Evolutionary conservation across 1,140 invertebrate species (phyloP), one percentile per base, ranked within the genome.

Genomic region (Brevipalpus yothersi): DNA sequence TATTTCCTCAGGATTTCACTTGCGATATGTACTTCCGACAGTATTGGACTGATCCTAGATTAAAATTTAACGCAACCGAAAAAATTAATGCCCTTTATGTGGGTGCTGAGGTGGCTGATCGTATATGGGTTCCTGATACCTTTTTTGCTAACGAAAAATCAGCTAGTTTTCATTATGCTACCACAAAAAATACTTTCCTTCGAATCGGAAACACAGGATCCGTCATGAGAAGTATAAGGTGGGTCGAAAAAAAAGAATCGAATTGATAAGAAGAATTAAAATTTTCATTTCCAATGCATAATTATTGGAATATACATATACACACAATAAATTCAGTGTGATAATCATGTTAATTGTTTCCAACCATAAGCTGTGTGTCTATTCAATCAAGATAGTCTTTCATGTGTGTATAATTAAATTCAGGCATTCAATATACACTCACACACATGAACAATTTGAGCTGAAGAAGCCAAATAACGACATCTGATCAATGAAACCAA

Each of bases 21-120:
- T 75, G 94, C 78, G 92, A 96, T 78, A 90, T 96, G 78, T 95
- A 95, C 80, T 92, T 94, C 77, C 84, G 91, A 71, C 91, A 95
- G 78, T 89, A 88, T 75, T 95, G 92, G 92, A 88, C 83, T 69
- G 92, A 96, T 75, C 86, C 86, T 64, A 49, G 64, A 58, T 47
- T 65, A n/a, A 40, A 41, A 12, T 65, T 65, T 41, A 51, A 42
- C 19, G 23, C 43, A 53, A 23, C 51, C 4, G 60, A 60, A 8
- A 53, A 53, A 17, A 63, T 65, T 40, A 53, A 62, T n/a, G 61
- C 62, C n/a, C 58, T 65, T 15, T 62, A 56, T 51, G 64, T 65
- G 13, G 64, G 64, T 12, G 63, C 64, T 23, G 64, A 65, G 56
- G 64, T 65, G 3, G 62, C 64, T 15, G 55, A 56, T 21, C 51